A percentile compares a stretch with the other conserved stretches of the same genome.
phyloP scores from a whole-genome alignment of 2,113 vertebrate species.

The Hippocampus comes region DNA sequence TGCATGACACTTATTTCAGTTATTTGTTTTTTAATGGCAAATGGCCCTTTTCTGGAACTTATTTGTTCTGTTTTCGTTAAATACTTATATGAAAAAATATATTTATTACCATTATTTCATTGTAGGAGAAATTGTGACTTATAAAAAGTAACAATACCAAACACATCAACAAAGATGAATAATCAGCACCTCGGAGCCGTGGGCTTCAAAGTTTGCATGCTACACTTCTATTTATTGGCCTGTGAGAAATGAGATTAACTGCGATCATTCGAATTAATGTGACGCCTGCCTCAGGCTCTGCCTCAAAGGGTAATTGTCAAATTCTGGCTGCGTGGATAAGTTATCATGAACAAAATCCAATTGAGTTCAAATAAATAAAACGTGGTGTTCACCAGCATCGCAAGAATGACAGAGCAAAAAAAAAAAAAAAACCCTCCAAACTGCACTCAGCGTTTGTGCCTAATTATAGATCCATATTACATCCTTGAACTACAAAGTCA shows the following conservation, averaged over 20 bases:
- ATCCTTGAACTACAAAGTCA: not conserved
- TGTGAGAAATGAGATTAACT: slow-evolving; percentile 7
- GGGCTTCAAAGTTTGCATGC: not conserved
- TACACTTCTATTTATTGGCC: slow-evolving; percentile 4
- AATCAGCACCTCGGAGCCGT: not conserved
- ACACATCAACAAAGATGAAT: not conserved
- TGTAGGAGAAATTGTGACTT: not conserved
- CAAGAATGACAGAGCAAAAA: not conserved
- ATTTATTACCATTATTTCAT: not conserved
- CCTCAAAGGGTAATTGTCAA: slow-evolving; percentile 1
- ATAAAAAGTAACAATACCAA: not conserved
- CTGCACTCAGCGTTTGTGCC: not conserved
- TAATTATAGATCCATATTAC: not conserved
- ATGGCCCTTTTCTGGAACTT: not conserved
- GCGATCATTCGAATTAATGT: slow-evolving; percentile 1
- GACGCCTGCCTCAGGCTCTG: not conserved
- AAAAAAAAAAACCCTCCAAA: not conserved
- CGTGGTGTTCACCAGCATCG: not conserved
- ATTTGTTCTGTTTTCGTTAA: not conserved
- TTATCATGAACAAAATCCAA: not conserved
- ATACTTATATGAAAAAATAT: not conserved
- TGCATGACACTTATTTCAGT: too few species aligned
- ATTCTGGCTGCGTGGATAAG: not conserved
- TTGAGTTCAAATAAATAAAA: not conserved
- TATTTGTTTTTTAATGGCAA: not conserved